Conservation (phyloP, 2,888 invertebrate species). For the Caenorhabditis imperialis region DNA sequence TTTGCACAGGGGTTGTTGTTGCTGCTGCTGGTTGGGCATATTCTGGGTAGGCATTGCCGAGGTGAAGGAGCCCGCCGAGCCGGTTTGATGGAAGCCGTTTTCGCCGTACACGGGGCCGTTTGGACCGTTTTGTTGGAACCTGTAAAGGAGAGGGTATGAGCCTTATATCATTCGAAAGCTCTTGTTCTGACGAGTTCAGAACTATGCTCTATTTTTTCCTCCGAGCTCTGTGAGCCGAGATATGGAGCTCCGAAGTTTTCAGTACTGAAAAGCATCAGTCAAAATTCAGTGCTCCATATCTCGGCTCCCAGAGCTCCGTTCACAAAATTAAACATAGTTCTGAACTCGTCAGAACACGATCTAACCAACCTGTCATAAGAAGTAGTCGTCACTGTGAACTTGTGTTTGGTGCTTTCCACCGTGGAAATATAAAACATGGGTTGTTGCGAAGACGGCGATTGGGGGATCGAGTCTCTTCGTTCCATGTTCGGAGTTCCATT, state of each 20-base stretch:
- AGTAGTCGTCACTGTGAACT: constrained; percentile 69
- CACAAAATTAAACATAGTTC: too few relatives aligned
- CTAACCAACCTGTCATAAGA: constrained; percentile 52
- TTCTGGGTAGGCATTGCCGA: constrained; percentile 42
- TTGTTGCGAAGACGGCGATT: constrained; percentile 42
- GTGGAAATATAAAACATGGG: constrained; percentile 68
- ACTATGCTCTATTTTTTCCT: too few relatives aligned
- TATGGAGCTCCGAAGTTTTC: too few relatives aligned
- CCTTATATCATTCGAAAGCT: too few relatives aligned
- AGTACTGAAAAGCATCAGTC: too few relatives aligned
- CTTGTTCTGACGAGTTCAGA: too few relatives aligned
- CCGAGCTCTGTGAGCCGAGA: too few relatives aligned
- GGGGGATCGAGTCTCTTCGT: constrained; percentile 39
- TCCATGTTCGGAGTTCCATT: constrained; percentile 28
- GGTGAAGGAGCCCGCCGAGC: constrained; percentile 23
- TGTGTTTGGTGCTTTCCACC: constrained; percentile 67
- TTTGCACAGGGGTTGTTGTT: constrained; percentile 55
- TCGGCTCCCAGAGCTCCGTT: too few relatives aligned
- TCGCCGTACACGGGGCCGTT: constrained; percentile 24
- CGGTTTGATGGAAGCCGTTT: constrained; percentile 14
- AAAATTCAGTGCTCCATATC: too few relatives aligned
- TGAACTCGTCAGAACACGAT: too few relatives aligned
- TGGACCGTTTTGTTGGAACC: constrained; percentile 32
- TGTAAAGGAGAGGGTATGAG: constrained; percentile 8
- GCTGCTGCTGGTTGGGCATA: constrained; percentile 22